Conservation (phyloP, 2,797 vertebrate genomes). For the Sebastes trivittatus region DNA sequence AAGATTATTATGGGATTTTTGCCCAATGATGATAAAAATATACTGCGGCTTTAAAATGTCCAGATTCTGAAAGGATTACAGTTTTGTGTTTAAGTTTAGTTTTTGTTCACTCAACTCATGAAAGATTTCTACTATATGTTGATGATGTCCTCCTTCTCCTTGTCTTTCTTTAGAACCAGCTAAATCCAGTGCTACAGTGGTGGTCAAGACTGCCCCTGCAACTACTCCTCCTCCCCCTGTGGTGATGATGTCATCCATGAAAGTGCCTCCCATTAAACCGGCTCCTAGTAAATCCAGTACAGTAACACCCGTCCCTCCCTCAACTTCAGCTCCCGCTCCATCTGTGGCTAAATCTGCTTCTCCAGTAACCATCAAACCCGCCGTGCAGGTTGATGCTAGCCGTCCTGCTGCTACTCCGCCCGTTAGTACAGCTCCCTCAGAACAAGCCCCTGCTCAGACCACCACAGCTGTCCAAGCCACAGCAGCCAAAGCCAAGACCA, state of each 20-base stretch:
- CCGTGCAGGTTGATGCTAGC: background rate
- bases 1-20: no score
- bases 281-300: constrained; percentile 68
- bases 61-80: background rate
- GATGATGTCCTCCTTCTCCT: background rate
- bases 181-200: constrained; percentile 74
- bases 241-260: constrained; percentile 84
- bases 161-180: constrained; percentile 64
- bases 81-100: background rate
- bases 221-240: constrained; percentile 55
- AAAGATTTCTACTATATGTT: background rate
- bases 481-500: constrained; percentile 77
- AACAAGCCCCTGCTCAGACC: constrained; percentile 59
- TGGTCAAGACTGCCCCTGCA: constrained; percentile 73
- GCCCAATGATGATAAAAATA: no score
- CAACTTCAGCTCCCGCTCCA: constrained; percentile 33
- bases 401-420: constrained; percentile 9
- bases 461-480: constrained; percentile 59
- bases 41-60: no score
- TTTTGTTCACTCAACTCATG: background rate
- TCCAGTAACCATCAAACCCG: constrained; percentile 37
- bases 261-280: constrained; percentile 76
- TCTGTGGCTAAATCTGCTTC: constrained; percentile 39
- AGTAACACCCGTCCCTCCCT: constrained; percentile 32
- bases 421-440: constrained; percentile 2